These are phyloP conservation scores for Platyscapa corneri DNA, from an alignment of 1,140 invertebrate genomes.

Conservation along the genomic window DNA sequence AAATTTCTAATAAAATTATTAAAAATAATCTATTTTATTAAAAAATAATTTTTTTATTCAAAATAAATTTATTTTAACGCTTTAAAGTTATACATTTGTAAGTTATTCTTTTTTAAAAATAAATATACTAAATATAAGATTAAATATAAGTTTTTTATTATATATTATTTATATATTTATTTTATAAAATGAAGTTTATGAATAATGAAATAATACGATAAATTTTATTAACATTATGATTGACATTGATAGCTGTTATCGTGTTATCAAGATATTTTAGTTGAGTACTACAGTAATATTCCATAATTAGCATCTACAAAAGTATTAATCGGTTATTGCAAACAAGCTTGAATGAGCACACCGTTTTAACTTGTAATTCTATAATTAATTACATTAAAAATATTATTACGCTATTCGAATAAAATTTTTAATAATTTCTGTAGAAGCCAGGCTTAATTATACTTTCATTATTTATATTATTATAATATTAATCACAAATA, in stretches of 20 bases:
- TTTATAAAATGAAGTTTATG: too few relatives aligned
- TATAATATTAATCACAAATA: too few relatives aligned
- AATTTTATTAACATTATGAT: slow-evolving; percentile 10
- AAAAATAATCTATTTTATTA: too few relatives aligned
- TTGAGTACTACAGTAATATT: background rate
- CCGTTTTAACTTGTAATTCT: background rate
- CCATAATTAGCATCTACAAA: background rate
- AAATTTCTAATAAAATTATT: too few relatives aligned
- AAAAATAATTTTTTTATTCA: too few relatives aligned
- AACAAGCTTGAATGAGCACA: background rate
- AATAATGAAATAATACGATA: background rate
- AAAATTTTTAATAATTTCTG: background rate
- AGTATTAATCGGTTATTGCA: background rate
- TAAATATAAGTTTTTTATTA: too few relatives aligned
- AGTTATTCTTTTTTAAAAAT: too few relatives aligned
- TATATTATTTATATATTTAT: too few relatives aligned
- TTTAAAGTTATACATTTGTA: too few relatives aligned
- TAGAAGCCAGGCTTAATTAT: background rate
- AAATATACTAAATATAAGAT: too few relatives aligned
- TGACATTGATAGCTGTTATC: slow-evolving; percentile 1
- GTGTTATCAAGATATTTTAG: background rate
- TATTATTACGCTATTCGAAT: background rate
- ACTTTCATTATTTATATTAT: too few relatives aligned
- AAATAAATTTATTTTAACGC: too few relatives aligned
- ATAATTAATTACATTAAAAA: background rate